Percentiles rank a stretch among this genome's conserved stretches.
Conservation (phyloP, 1,140 invertebrate species). For the Rhagoletis pomonella region DNA sequence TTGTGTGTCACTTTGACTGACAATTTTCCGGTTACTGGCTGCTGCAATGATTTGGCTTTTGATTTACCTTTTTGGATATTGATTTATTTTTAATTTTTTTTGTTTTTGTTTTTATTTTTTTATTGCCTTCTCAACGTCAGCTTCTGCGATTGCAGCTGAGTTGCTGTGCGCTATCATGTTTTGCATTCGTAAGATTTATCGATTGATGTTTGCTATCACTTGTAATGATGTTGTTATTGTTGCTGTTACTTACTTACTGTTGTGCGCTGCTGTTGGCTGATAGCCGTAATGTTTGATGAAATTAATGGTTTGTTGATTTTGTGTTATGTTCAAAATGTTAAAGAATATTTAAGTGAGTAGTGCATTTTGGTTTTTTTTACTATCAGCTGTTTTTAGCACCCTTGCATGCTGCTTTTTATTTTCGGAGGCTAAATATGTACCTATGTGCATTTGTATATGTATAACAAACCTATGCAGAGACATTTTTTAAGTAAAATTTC, state of each 20-base stretch:
- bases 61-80: background rate
- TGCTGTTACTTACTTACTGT: background rate
- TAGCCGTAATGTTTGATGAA: background rate
- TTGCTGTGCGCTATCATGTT: background rate
- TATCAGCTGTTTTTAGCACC: background rate
- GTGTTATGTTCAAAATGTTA: background rate
- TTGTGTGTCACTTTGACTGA: constrained; percentile 35
- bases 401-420: too few relatives aligned
- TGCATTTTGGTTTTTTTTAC: background rate
- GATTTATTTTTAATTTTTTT: background rate
- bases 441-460: too few relatives aligned
- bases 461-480: too few relatives aligned
- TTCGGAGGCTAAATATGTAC: too few relatives aligned
- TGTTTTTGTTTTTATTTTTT: background rate
- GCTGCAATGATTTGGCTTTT: constrained; percentile 37
- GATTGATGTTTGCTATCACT: constrained; percentile 56
- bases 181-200: background rate
- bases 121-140: too few relatives aligned
- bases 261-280: background rate
- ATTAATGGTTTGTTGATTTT: background rate
- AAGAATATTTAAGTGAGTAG: background rate
- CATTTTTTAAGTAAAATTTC: too few relatives aligned
- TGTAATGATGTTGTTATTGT: constrained; percentile 10
- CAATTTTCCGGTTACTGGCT: constrained; percentile 50
- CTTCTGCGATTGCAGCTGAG: background rate